Percentiles rank a stretch among this genome's conserved stretches.
phyloP scores from a whole-genome alignment of 2,113 vertebrate genomes.

The Sphyrna mokarran region DNA sequence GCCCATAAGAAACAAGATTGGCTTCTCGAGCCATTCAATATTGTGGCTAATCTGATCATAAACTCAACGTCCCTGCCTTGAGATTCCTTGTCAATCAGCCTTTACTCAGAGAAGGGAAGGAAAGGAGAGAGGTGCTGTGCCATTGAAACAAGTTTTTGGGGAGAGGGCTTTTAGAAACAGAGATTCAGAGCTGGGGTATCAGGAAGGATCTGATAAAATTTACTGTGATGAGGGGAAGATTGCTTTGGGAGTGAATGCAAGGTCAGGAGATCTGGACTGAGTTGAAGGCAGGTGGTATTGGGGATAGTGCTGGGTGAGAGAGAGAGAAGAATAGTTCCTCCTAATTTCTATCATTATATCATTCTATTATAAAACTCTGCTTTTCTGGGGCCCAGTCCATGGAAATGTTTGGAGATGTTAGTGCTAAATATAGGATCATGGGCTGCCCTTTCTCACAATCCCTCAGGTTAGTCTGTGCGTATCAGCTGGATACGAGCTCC shows the following conservation, averaged over 20 bases:
- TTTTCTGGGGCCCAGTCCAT: neutral
- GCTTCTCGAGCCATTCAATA: neutral
- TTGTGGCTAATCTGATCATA: neutral
- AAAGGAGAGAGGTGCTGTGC: neutral
- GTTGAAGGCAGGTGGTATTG: neutral
- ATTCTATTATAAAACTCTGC: neutral
- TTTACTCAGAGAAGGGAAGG: neutral
- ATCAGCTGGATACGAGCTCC: neutral
- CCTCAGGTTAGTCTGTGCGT: neutral
- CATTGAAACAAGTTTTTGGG: neutral
- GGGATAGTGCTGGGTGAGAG: too few species aligned
- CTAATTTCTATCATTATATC: neutral
- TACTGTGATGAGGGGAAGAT: neutral
- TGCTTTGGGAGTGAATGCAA: neutral
- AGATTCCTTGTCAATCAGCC: too few species aligned
- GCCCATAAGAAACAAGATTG: neutral
- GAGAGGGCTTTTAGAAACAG: neutral
- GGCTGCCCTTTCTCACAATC: neutral
- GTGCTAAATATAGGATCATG: neutral
- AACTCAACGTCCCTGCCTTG: neutral
- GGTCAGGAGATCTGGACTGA: neutral
- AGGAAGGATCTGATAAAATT: neutral
- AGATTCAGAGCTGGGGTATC: neutral
- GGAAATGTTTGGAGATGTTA: neutral
- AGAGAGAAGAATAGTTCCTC: too few species aligned